Evolutionary conservation across 2,113 vertebrate genomes (phyloP), one percentile per base, ranked within the genome.

Genomic region (Micromys minutus): DNA sequence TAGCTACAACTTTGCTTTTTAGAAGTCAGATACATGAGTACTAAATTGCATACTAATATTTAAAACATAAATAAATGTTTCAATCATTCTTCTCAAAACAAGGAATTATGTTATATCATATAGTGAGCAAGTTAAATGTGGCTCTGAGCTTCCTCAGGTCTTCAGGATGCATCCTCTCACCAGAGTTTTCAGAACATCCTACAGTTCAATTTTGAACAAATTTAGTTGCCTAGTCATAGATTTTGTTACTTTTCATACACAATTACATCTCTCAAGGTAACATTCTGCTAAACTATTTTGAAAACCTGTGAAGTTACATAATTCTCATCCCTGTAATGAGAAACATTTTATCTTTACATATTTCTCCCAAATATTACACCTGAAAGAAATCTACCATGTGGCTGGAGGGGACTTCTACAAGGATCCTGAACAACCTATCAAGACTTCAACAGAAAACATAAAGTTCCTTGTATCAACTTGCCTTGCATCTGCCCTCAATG

Each of bases 281-380:
- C 95, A 91, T 93, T 91, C 88, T 94, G 92, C 94, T 83, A 91
- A 95, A 95, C 89, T 92, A 89, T 97, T 95, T 95, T 96, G 31
- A 57, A 94, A 94, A 76, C 42, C 31, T 94, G 42, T 93, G 83
- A 59, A 89, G 83, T 94, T 96, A 67, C 45, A 61, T 96, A 97
- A 96, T 95, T 92, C 63, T 91, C 7, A 80, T 94, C 89, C 86
- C n/a, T 5, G 16, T 92, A 26, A 91, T 93, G 79, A 52, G 50
- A 91, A 81, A 39, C 34, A 15, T 84, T 95, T 74, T 65, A 17
- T 91, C 52, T 95, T 94, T 83, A 87, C 39, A 9, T 5, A 71
- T 83, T 89, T 96, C 74, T 95, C 77, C 34, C 8, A 47, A 17
- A 31, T 77, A 47, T 59, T 57, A 91, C 15, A 67, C 31, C 9